phyloP scores from a whole-genome alignment of 2,797 vertebrate species.

The Cirrhinus molitorella region DNA sequence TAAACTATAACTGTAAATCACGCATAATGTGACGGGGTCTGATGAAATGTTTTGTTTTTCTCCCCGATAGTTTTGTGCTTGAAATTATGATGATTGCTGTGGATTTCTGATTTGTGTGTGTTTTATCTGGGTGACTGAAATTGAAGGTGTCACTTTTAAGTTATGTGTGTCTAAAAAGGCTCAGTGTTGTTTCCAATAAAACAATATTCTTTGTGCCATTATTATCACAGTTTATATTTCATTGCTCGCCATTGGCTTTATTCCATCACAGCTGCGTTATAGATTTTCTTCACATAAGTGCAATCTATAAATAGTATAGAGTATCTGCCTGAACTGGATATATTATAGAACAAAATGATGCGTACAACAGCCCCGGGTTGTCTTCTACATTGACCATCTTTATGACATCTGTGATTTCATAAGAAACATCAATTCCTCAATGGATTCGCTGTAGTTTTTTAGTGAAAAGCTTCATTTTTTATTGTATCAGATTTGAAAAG shows the following conservation, averaged over 20 bases:
- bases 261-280: conserved; percentile 57
- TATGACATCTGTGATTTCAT: conserved; percentile 46
- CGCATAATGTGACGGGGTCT: neutral
- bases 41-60: conserved; percentile 3
- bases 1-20: conserved; percentile 12
- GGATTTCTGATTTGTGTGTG: conserved; percentile 1
- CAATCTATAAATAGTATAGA: conserved; percentile 62
- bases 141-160: conserved; percentile 37
- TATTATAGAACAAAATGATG: conserved; percentile 54
- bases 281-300: conserved; percentile 60
- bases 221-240: conserved; percentile 53
- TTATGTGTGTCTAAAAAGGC: conserved; percentile 49
- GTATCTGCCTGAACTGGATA: conserved; percentile 54
- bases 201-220: conserved; percentile 29
- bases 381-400: conserved; percentile 55
- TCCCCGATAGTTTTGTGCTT: neutral
- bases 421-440: conserved; percentile 46
- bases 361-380: conserved; percentile 47
- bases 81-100: conserved; percentile 6
- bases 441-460: conserved; percentile 41
- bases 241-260: conserved; percentile 59
- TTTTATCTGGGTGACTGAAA: conserved; percentile 42
- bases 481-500: conserved; percentile 36
- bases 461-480: conserved; percentile 35
- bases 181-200: conserved; percentile 56